Conservation (phyloP, 2,797 vertebrate genomes). For the Clarias fuscus region DNA sequence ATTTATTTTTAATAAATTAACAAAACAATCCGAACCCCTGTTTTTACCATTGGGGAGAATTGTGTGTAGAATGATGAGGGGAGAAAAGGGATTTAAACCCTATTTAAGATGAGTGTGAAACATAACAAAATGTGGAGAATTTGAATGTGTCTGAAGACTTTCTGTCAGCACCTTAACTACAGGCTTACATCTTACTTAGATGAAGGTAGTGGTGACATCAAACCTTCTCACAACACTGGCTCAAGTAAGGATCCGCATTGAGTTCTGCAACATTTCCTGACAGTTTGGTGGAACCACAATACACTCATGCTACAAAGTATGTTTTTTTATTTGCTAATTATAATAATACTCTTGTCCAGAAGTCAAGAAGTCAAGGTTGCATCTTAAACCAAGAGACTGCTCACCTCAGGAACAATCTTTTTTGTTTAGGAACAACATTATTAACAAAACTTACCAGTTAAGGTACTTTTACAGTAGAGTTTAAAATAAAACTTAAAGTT, state of each 20-base stretch:
- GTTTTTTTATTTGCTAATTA: too few relatives aligned
- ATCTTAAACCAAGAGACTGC: background rate
- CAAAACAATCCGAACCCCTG: too few relatives aligned
- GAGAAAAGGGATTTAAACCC: too few relatives aligned
- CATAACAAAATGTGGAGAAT: too few relatives aligned
- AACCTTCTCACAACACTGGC: background rate
- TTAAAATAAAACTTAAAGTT: background rate
- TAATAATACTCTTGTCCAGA: background rate
- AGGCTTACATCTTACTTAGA: background rate
- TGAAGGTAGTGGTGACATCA: background rate
- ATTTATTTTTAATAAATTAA: too few relatives aligned
- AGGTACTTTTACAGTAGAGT: background rate
- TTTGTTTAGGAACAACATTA: background rate
- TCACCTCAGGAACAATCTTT: background rate
- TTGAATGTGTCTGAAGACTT: too few relatives aligned
- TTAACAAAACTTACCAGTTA: background rate
- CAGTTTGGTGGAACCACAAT: background rate
- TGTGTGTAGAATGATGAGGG: too few relatives aligned
- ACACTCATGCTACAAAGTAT: background rate
- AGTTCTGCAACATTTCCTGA: background rate
- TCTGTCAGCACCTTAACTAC: background rate
- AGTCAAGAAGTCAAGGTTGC: background rate
- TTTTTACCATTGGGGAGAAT: too few relatives aligned
- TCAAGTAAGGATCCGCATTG: background rate
- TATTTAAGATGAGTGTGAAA: too few relatives aligned